Evolutionary conservation across 35 echinoderm and acorn worm genomes (phyloP).

Genomic region (Lytechinus pictus): DNA sequence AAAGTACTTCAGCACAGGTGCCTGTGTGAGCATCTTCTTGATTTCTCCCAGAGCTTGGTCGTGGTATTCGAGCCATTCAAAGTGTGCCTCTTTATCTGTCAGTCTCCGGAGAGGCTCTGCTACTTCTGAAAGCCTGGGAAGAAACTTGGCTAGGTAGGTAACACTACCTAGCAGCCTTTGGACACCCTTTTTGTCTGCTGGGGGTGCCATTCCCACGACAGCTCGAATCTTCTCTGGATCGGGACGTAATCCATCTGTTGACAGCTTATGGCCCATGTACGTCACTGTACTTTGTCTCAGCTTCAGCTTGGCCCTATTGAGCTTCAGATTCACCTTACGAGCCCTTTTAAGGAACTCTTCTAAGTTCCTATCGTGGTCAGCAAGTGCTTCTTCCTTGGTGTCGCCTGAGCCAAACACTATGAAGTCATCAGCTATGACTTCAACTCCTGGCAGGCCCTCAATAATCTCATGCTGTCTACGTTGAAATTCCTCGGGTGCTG

Average conservation of each 20-base stretch:
- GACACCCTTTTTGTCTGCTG: constrained; percentile 46
- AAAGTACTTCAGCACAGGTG: constrained; percentile 64
- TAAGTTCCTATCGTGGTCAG: constrained; percentile 62
- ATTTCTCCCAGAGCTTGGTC: constrained; percentile 39
- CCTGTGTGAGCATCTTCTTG: constrained; percentile 50
- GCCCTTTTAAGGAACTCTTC: constrained; percentile 49
- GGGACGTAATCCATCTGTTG: constrained; percentile 47
- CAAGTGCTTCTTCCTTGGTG: constrained; percentile 44
- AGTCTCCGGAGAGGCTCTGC: constrained; percentile 66
- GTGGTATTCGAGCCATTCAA: constrained; percentile 61
- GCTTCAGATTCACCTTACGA: constrained; percentile 57
- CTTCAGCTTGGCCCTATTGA: constrained; percentile 63
- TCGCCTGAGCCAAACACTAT: constrained; percentile 55
- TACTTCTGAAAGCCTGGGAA: constrained; percentile 62
- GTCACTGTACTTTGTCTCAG: constrained; percentile 62
- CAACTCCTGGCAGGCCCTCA: constrained; percentile 52
- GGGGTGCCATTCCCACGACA: constrained; percentile 40
- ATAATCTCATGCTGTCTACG: constrained; percentile 65
- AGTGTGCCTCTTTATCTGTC: constrained; percentile 54
- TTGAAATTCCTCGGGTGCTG: constrained; percentile 68
- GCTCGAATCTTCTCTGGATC: constrained; percentile 59
- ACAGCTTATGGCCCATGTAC: constrained; percentile 73
- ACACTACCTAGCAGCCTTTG: constrained; percentile 64
- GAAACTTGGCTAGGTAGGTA: constrained; percentile 61
- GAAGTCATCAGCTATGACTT: constrained; percentile 57